A percentile compares a stretch with the other conserved stretches of the same genome.
Conservation (phyloP, 2,888 invertebrate species). For the Hanleya hanleyi region DNA sequence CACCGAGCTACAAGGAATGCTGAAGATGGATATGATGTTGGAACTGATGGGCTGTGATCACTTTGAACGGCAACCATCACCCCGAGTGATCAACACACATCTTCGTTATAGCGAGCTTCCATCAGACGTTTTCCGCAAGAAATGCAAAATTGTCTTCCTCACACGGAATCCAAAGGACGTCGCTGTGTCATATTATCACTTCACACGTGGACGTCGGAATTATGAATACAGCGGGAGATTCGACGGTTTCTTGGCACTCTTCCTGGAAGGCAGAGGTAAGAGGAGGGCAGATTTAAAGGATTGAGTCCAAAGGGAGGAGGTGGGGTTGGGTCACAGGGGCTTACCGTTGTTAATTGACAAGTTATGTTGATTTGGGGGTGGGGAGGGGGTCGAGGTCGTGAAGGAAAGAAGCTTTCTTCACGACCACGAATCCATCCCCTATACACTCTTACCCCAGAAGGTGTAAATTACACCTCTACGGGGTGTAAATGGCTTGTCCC, state of each 20-base stretch:
- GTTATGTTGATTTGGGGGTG: too few species aligned
- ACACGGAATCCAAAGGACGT: slow-evolving; percentile 38
- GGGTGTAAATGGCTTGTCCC: too few species aligned
- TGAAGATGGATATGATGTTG: slow-evolving; percentile 23
- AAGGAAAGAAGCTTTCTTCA: too few species aligned
- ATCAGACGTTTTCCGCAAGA: slow-evolving; percentile 25
- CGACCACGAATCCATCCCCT: too few species aligned
- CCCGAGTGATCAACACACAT: slow-evolving; percentile 34
- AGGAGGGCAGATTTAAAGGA: too few species aligned
- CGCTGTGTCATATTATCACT: slow-evolving; percentile 36
- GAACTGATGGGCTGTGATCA: slow-evolving; percentile 23
- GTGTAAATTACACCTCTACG: too few species aligned
- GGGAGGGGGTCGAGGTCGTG: too few species aligned
- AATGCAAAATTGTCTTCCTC: slow-evolving; percentile 30
- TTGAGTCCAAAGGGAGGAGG: too few species aligned
- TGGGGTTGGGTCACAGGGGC: too few species aligned
- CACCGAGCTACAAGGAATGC: slow-evolving; percentile 11
- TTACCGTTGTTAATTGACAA: too few species aligned
- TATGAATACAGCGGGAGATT: slow-evolving; percentile 45
- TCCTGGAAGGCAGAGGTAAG: slow-evolving; percentile 33
- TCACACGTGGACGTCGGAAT: slow-evolving; percentile 15
- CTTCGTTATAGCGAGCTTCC: slow-evolving; percentile 25
- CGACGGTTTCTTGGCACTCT: slow-evolving; percentile 38
- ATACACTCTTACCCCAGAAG: too few species aligned
- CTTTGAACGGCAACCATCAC: slow-evolving; percentile 19